Evolutionary conservation across 2,113 vertebrate species (phyloP), one percentile per base, ranked within the genome.

Genomic region (Aegotheles bennettii): DNA sequence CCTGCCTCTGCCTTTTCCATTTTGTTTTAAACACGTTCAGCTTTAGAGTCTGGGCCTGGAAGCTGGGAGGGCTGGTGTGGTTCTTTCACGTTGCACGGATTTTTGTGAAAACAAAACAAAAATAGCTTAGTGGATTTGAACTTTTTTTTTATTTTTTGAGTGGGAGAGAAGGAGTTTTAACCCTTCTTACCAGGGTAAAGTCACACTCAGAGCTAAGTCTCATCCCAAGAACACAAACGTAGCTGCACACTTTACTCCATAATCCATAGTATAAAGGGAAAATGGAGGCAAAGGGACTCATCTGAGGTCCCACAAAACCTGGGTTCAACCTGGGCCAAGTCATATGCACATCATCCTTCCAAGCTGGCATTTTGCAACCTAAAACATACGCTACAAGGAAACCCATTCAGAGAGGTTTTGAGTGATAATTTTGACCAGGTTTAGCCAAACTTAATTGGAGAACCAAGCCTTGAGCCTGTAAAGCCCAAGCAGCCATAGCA

Each of bases 21-120:
- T 92, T 92, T 64, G 77, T 68, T 93, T 84, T 85, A 92, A 90
- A 93, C 50, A 84, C 33, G 28, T 94, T 97, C 92, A 87, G 64
- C 81, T 89, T 87, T 50, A 18, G 7, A 84, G 57, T 53, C 91
- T 91, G 83, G 68, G 65, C 43, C 88, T 75, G 84, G 71, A 86
- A 92, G 68, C 71, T 4, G 35, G 81, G 47, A 67, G 45, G 56
- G 71, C 80, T 90, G 61, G 64, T 77, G 86, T 45, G 76, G 80
- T 95, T 97, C 87, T 56, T 95, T 96, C 85, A 81, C 51, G 21
- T 89, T 67, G 54, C 76, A 56, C 6, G 10, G 73, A 70, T 89
- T 91, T 95, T 92, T 88, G 91, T 75, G 91, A 89, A 85, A 89
- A 33, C 43, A 76, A 81, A 95, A 84, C 82, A 80, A 84, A 95